phyloP scores from a whole-genome alignment of 2,888 invertebrate species.

The Nesidiocoris tenuis region DNA sequence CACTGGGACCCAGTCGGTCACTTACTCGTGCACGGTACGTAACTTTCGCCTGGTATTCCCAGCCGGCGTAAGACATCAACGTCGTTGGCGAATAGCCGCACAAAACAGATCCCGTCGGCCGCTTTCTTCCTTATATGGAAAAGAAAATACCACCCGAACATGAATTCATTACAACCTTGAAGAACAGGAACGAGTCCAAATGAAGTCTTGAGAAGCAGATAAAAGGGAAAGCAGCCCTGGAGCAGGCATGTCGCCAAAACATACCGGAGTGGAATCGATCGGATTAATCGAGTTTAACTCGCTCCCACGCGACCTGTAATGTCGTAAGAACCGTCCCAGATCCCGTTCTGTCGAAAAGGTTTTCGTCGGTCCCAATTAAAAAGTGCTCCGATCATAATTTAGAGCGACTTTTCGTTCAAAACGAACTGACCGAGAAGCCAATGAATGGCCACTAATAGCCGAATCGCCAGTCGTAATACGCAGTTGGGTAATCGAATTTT shows the following conservation, averaged over 20 bases:
- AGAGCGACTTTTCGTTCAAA: neutral
- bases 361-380: neutral
- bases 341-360: neutral
- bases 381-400: neutral
- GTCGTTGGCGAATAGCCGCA: neutral
- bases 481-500: neutral
- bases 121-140: constrained; percentile 3
- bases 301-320: neutral
- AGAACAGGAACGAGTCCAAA: constrained; percentile 7
- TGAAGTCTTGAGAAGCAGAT: neutral
- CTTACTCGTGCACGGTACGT: neutral
- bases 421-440: neutral
- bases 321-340: neutral
- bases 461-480: neutral
- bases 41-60: neutral
- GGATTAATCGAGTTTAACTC: neutral
- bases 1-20: no score
- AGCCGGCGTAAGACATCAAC: neutral
- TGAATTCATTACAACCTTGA: neutral
- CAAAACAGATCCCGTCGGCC: neutral
- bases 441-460: neutral
- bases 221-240: neutral
- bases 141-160: neutral
- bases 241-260: neutral
- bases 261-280: neutral